Evolutionary conservation across 2,888 invertebrate genomes (phyloP), one percentile per base, ranked within the genome.

Genomic region (Ceriagrion tenellum): DNA sequence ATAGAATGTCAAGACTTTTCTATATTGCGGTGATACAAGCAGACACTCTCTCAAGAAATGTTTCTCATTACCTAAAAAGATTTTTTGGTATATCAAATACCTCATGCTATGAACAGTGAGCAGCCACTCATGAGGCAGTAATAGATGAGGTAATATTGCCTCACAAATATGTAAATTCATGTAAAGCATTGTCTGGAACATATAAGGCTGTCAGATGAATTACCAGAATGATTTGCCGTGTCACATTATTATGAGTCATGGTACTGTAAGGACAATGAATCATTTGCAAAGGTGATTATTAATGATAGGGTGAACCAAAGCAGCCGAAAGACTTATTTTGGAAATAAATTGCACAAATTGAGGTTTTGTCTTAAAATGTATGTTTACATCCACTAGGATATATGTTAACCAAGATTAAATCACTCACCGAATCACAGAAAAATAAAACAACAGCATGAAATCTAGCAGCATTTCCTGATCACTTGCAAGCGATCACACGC

Each of bases 361-460:
- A 69, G 69, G 74, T 74, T 47, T 47, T 35, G 74, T 74, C 47
- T 30, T 47, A 40, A 26, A 69, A 55, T 63, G 40, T 69, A 93
- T 55, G n/a, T 26, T 74, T 35, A 74, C 20, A 69, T 69, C 93
- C 47, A 16, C 40, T 40, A 16, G 69, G 74, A 69, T 93, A 26
- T n/a, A 47, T 30, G 35, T 8, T 47, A 69, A 69, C n/a, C 55
- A 55, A 89, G 55, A 55, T 20, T 55, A 47, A 55, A 47, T 89
- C 47, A 47, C 30, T 93, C 69, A 93, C 63, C 93, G 35, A 93
- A 93, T 93, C 93, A 93, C 93, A 93, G 93, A 6, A 59, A 40
- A 69, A 93, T 47, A 63, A 93, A 93, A 93, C 30, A 93, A 93
- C 93, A 81, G 69, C 93, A 63, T 69, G 74, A 47, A 93, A 93